Conservation (phyloP, 1,140 invertebrate species). For the Plodia interpunctella region DNA sequence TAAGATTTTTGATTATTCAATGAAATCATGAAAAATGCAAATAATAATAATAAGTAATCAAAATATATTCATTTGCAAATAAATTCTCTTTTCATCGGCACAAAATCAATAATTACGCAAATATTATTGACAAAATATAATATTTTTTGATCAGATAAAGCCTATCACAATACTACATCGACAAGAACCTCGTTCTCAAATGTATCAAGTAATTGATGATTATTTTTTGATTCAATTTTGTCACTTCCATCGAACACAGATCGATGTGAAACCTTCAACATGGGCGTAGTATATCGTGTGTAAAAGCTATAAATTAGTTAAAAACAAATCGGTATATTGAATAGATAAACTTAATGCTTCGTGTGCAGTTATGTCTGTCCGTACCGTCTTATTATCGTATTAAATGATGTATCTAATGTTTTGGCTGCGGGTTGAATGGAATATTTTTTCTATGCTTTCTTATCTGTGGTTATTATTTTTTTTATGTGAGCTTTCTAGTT, state of each 20-base stretch:
- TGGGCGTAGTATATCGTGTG: conserved; percentile 47
- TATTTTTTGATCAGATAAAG: no score
- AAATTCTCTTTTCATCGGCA: no score
- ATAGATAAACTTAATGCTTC: conserved; percentile 47
- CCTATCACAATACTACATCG: no score
- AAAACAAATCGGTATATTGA: conserved; percentile 60
- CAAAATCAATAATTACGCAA: no score
- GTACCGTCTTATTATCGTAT: conserved; percentile 34
- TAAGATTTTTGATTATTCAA: no score
- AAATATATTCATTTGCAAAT: no score
- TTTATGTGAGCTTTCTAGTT: no score
- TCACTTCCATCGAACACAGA: conserved; percentile 23
- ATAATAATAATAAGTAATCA: no score
- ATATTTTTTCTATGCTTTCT: background rate
- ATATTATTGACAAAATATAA: no score
- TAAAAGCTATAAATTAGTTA: conserved; percentile 62
- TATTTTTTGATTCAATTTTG: background rate
- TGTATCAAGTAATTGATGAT: no score
- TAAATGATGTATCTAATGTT: conserved; percentile 42
- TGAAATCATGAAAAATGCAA: no score
- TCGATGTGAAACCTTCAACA: conserved; percentile 12
- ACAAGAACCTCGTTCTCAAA: no score
- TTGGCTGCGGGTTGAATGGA: conserved; percentile 40
- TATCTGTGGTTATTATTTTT: background rate
- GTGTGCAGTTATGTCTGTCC: conserved; percentile 30